Evolutionary conservation across 1,140 invertebrate genomes (phyloP), one percentile per base, ranked within the genome.

Genomic region (Drosophila azteca): DNA sequence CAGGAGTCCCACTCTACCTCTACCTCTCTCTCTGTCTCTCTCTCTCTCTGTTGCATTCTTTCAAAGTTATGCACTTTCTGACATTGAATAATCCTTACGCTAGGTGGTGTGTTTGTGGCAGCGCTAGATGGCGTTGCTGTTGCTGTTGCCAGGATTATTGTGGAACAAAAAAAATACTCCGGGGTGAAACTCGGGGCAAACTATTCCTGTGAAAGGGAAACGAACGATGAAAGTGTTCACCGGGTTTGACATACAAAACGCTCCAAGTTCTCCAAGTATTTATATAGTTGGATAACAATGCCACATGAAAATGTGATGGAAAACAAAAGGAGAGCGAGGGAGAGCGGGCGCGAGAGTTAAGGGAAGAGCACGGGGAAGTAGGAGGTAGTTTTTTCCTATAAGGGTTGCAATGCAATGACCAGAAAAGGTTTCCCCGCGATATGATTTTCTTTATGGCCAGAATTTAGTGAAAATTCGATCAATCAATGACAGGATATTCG

Each of bases 31-130:
- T 43, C 6, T 2, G 0, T 3, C 22, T 41, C 43, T 43, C 46
- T 44, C 35, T 29, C 44, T 39, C 51, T 26, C 49, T 49, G 13
- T 35, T 9, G 3, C 29, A 39, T 15, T 65, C 63, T n/a, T 43
- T 43, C 35, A 44, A 48, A 59, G 69, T 55, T 65, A 51, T 70
- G 45, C n/a, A 13, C 52, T 13, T 46, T 35, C 35, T 62, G 57
- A 55, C 72, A 59, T 65, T 77, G 41, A 71, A 61, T 13, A 39
- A 39, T 45, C 64, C 44, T 41, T 51, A 43, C 62, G 71, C 58
- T 67, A 65, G 67, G 31, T 58, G 75, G 29, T 61, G 53, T 79
- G 54, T 64, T 77, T 67, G 71, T 61, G 63, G 41, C 15, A 26
- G 3, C 24, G 50, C 50, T 52, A 52, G 29, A 8, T 54, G 6